A percentile compares a stretch with the other conserved stretches of the same genome.
phyloP scores from a whole-genome alignment of 2,113 vertebrate species.

The Paramormyrops kingsleyae region DNA sequence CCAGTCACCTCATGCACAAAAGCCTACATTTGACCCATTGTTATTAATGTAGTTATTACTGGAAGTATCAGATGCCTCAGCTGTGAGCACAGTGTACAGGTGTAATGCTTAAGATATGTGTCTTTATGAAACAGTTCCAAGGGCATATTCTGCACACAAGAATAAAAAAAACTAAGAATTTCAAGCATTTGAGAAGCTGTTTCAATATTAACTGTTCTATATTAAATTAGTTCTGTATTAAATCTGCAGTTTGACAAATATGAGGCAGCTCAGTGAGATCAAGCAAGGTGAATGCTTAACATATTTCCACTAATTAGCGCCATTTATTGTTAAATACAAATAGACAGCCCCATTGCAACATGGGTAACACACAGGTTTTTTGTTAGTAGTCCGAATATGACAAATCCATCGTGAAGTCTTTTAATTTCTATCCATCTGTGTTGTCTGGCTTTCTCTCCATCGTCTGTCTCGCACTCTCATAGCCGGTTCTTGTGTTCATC shows the following conservation, averaged over 20 bases:
- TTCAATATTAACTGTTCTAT: not conserved
- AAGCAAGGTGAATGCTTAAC: not conserved
- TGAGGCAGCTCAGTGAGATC: not conserved
- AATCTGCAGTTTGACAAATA: not conserved
- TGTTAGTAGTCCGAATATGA: not conserved
- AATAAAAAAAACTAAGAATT: not conserved
- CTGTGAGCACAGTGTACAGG: not conserved
- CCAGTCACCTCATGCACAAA: not conserved
- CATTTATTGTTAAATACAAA: not conserved
- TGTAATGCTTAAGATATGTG: not conserved
- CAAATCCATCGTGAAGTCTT: not conserved
- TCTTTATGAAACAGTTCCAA: not conserved
- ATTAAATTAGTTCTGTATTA: not conserved
- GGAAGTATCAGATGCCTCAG: not conserved
- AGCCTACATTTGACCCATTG: not conserved
- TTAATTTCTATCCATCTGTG: constrained; percentile 17
- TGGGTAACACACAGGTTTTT: not conserved
- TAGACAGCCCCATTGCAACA: not conserved
- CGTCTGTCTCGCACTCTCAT: constrained; percentile 55
- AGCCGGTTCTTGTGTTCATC: constrained; percentile 74
- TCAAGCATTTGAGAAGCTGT: not conserved
- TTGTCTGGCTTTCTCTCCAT: constrained; percentile 39
- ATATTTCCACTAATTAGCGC: not conserved
- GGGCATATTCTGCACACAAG: not conserved
- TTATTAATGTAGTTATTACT: not conserved